Evolutionary conservation across 2,113 vertebrate genomes (phyloP), one percentile per base, ranked within the genome.

Genomic region (Hippolais icterina): DNA sequence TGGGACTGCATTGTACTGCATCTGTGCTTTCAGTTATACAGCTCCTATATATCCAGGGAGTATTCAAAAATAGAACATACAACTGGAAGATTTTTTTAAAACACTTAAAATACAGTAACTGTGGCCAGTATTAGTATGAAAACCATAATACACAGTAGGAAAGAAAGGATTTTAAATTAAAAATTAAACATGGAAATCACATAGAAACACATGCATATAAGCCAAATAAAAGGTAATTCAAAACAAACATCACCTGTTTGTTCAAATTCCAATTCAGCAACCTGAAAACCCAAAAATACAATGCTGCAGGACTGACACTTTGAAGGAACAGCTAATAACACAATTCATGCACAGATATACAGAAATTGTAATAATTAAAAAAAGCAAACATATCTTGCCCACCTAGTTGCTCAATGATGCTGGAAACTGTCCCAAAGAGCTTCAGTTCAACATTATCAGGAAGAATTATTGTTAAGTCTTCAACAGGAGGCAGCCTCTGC

Each of bases 321-420:
- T 15, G 10, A 87, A 22, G 28, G 15, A 87, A 72, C 29, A 60
- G 9, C 16, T 71, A 66, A 44, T 29, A 44, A 65, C 14, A 39
- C 5, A 64, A 63, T 21, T 70, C 22, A 78, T 3, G 8, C 35
- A 68, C 31, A 89, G 7, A 52, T 24, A 78, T 1, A 81, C 1
- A 76, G 5, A 71, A 83, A 61, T 29, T 37, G 39, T 31, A 74
- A 52, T 47, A n/a, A 63, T n/a, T 54, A 47, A 79, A 72, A 79
- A 2, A 50, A 72, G 21, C 31, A 88, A 84, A 69, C 13, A 8
- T 44, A 82, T 95, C 23, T 95, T 95, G 93, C 97, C 70, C 97
- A 99, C 99, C 98, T n/a, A 99, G 96, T 64, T 99, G 97, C 57
- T 99, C 98, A 66, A 99, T 93, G 60, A 99, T 97, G 82, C 98